These are phyloP conservation scores for Caenorhabditis zanzibari DNA, from an alignment of 2,888 invertebrate genomes.

Conservation along the genomic window DNA sequence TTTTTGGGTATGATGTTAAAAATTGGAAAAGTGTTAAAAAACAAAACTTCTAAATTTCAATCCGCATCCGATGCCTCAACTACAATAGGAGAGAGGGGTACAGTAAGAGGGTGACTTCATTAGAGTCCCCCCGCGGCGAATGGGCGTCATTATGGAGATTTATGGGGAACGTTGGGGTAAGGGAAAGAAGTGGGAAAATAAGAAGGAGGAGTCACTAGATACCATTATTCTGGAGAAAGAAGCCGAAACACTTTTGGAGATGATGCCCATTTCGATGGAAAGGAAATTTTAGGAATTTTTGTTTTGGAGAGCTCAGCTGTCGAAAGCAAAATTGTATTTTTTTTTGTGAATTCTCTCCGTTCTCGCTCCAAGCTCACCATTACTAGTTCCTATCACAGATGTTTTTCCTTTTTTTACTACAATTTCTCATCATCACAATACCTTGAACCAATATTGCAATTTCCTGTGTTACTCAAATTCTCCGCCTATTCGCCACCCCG, in stretches of 20 bases:
- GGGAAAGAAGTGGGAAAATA: neutral
- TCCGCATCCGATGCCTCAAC: too few species aligned
- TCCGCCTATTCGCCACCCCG: constrained; percentile 1
- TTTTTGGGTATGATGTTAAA: neutral
- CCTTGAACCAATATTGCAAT: neutral
- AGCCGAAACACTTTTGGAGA: too few species aligned
- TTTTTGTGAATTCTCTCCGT: neutral
- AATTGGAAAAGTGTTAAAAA: too few species aligned
- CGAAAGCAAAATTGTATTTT: neutral
- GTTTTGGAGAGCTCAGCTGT: too few species aligned
- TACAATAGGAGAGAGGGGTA: neutral
- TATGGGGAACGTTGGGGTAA: neutral
- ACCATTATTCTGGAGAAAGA: neutral
- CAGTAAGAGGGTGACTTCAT: neutral
- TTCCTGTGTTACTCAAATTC: neutral
- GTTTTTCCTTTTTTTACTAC: neutral
- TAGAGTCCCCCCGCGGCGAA: neutral
- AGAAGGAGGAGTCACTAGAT: neutral
- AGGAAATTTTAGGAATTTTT: too few species aligned
- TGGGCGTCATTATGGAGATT: constrained; percentile 22
- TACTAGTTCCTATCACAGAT: neutral
- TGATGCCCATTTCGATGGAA: neutral
- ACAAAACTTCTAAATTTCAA: too few species aligned
- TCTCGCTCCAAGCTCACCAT: neutral
- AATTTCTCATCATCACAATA: neutral